Evolutionary conservation across 2,888 invertebrate species (phyloP).

Genomic region (Sussaba pulchella): DNA sequence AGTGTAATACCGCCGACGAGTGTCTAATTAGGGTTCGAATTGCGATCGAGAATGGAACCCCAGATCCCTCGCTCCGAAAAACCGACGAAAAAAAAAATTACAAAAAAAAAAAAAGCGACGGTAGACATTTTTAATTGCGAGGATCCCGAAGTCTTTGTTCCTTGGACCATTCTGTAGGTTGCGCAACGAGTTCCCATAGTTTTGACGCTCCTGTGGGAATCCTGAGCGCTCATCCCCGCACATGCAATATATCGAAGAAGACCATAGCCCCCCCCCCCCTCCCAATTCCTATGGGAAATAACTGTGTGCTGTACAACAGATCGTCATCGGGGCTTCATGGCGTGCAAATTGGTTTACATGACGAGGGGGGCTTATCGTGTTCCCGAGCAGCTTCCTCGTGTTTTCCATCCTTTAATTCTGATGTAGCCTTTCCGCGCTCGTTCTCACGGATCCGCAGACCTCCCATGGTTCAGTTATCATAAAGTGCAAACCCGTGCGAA

Average conservation of each 20-base stretch:
- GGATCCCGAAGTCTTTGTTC: constrained; percentile 52
- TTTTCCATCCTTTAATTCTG: constrained; percentile 50
- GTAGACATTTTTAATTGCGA: constrained; percentile 51
- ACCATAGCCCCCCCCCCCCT: constrained; percentile 55
- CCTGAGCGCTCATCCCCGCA: constrained; percentile 63
- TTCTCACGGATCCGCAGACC: constrained; percentile 19
- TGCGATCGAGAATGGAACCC: too few relatives aligned
- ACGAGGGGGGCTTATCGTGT: constrained; percentile 57
- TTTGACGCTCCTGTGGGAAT: constrained; percentile 80
- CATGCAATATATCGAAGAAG: constrained; percentile 53
- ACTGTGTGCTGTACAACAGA: constrained; percentile 74
- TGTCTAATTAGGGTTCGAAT: background rate
- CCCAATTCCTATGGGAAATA: constrained; percentile 84
- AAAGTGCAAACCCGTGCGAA: constrained; percentile 22
- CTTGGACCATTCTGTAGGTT: constrained; percentile 35
- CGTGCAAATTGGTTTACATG: constrained; percentile 84
- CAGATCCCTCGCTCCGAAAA: background rate
- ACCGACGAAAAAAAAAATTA: too few relatives aligned
- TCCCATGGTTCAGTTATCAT: constrained; percentile 22
- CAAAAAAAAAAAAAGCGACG: background rate
- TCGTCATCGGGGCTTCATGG: constrained; percentile 79
- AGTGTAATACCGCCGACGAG: too few relatives aligned
- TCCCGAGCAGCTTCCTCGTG: constrained; percentile 55
- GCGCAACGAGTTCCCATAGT: constrained; percentile 76
- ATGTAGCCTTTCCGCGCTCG: constrained; percentile 20